A percentile compares a stretch with the other conserved stretches of the same genome.
phyloP scores from a whole-genome alignment of 64 coral and sea anemone genomes.

The Dendronephthya gigantea region DNA sequence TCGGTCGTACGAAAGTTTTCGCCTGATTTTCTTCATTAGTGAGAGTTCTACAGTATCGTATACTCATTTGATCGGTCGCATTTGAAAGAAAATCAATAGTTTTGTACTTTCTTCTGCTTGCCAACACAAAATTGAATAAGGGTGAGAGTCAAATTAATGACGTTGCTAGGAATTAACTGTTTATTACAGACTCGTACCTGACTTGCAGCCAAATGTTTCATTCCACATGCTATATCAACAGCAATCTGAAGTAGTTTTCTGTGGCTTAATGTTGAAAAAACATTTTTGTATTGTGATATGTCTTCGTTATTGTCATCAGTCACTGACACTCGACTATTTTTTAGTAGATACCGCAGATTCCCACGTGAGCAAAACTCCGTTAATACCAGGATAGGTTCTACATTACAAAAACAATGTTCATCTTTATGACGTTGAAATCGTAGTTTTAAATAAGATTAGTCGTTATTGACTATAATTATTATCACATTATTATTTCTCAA shows the following conservation, averaged over 20 bases:
- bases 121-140: no score
- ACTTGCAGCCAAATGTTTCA: not conserved
- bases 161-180: not conserved
- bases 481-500: no score
- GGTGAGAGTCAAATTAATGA: no score
- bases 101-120: no score
- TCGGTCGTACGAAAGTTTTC: no score
- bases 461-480: no score
- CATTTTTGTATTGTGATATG: not conserved
- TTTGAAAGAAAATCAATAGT: no score
- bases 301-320: not conserved
- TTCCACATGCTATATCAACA: not conserved
- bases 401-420: not conserved
- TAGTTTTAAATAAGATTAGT: no score
- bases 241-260: not conserved
- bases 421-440: no score
- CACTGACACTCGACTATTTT: not conserved
- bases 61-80: no score
- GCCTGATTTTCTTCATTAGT: no score
- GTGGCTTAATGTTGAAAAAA: not conserved
- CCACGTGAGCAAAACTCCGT: not conserved
- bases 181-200: not conserved
- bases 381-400: not conserved
- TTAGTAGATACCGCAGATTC: not conserved
- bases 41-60: no score